phyloP scores from a whole-genome alignment of 2,797 vertebrate species.

The Betta splendens region DNA sequence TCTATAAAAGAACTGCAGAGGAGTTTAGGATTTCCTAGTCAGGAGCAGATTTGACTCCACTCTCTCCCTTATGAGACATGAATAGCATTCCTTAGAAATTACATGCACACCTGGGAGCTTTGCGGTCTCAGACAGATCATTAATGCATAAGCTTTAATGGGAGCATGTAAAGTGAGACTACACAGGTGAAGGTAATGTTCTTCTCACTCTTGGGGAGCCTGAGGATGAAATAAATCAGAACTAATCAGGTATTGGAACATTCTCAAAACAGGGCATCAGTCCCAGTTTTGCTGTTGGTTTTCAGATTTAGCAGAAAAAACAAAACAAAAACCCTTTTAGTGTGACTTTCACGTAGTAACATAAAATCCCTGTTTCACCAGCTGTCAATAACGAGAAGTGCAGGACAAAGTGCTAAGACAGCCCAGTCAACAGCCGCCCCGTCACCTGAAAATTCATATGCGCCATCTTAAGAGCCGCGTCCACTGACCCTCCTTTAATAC shows the following conservation, averaged over 20 bases:
- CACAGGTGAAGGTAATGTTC: slow-evolving; percentile 25
- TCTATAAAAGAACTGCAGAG: slow-evolving; percentile 8
- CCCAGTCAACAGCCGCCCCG: slow-evolving; percentile 17
- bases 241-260: slow-evolving; percentile 4
- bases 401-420: slow-evolving; percentile 3
- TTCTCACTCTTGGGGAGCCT: neutral
- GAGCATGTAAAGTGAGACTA: slow-evolving; percentile 63
- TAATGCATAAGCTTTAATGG: slow-evolving; percentile 31
- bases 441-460: slow-evolving; percentile 44
- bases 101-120: slow-evolving; percentile 30
- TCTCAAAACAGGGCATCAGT: neutral
- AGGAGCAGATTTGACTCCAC: slow-evolving; percentile 30
- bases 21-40: slow-evolving; percentile 18
- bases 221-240: slow-evolving; percentile 15
- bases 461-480: slow-evolving; percentile 7
- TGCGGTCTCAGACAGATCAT: slow-evolving; percentile 29
- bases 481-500: slow-evolving; percentile 44
- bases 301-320: neutral
- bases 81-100: slow-evolving; percentile 67
- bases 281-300: neutral
- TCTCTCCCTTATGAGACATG: slow-evolving; percentile 20
- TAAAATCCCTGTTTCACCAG: slow-evolving; percentile 8
- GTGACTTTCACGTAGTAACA: neutral
- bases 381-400: slow-evolving; percentile 22
- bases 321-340: neutral